Evolutionary conservation across 2,113 vertebrate species (phyloP).

Genomic region (Osmerus mordax): DNA sequence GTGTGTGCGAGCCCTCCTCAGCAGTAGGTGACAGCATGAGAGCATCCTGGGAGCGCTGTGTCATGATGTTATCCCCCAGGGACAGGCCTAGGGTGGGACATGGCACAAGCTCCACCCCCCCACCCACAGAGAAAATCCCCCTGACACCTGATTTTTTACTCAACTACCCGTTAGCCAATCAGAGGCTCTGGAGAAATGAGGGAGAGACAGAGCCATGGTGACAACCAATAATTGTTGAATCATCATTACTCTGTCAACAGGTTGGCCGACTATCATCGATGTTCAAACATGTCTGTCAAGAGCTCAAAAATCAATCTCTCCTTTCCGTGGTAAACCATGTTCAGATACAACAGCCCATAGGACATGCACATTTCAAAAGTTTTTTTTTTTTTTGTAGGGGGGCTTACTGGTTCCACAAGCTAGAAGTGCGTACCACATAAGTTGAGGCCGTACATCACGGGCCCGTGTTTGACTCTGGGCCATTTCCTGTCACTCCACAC

Average conservation of each 20-base stretch:
- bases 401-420: background rate
- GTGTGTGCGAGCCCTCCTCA: background rate
- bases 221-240: background rate
- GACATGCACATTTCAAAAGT: no score
- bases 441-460: no score
- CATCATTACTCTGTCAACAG: background rate
- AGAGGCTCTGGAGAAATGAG: slow-evolving; percentile 61
- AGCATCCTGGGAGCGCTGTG: slow-evolving; percentile 46
- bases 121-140: slow-evolving; percentile 21
- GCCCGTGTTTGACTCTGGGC: no score
- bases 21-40: slow-evolving; percentile 46
- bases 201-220: slow-evolving; percentile 63
- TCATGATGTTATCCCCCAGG: slow-evolving; percentile 33
- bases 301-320: no score
- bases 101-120: slow-evolving; percentile 8
- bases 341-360: no score
- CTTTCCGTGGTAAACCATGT: no score
- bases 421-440: background rate
- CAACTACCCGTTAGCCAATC: slow-evolving; percentile 43
- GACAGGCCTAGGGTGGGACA: slow-evolving; percentile 6
- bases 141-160: slow-evolving; percentile 44
- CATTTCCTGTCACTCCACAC: no score
- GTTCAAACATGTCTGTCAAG: no score
- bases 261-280: no score
- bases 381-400: background rate